Conservation (phyloP, 2,113 vertebrate genomes). For the Phyllopteryx taeniolatus region DNA sequence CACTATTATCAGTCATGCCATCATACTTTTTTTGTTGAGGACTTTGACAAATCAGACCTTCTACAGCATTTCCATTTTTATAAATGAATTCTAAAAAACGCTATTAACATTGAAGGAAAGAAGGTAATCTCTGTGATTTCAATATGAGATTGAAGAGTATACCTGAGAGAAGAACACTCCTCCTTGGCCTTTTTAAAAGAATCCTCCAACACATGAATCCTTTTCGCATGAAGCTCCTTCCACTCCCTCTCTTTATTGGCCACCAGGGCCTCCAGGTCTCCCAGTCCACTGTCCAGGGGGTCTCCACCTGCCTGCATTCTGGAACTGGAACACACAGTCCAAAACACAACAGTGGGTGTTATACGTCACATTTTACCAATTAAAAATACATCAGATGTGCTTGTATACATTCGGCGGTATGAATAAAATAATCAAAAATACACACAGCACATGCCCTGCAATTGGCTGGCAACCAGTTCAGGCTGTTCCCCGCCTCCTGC, state of each 20-base stretch:
- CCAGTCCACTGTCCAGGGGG: slow-evolving; percentile 18
- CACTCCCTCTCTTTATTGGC: slow-evolving; percentile 75
- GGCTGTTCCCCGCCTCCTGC: too few relatives aligned
- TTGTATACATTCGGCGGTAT: neutral
- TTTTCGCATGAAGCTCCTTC: slow-evolving; percentile 65
- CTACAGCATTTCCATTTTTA: too few relatives aligned
- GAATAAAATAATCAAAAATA: neutral
- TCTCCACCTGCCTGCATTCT: slow-evolving; percentile 35
- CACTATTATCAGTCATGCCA: too few relatives aligned
- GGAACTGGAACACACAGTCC: slow-evolving; percentile 1
- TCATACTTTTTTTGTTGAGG: too few relatives aligned
- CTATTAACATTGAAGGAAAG: neutral
- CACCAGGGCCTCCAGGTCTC: slow-evolving; percentile 65
- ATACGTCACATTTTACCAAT: neutral
- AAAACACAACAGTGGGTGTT: neutral
- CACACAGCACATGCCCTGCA: neutral
- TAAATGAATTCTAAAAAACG: neutral
- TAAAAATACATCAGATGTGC: neutral
- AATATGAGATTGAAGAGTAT: neutral
- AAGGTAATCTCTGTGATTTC: too few relatives aligned
- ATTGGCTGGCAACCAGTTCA: too few relatives aligned
- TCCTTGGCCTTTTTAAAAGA: slow-evolving; percentile 55
- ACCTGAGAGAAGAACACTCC: slow-evolving; percentile 50
- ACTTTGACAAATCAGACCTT: too few relatives aligned
- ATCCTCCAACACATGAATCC: slow-evolving; percentile 59